Base-by-base conservation (phyloP, 1,140 invertebrate genomes). In the Mya arenaria region DNA sequence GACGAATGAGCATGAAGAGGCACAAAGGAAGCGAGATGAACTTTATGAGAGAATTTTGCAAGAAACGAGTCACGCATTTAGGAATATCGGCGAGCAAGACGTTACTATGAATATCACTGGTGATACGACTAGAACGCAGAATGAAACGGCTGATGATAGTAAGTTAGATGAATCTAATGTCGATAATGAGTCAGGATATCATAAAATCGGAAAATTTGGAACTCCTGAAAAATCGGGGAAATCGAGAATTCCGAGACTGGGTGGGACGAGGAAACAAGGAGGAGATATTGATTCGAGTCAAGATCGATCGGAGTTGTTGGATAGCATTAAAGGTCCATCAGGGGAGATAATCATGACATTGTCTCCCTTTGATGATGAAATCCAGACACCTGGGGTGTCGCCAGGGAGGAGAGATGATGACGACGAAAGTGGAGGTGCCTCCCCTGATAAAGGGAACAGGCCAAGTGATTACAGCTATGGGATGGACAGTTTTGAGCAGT, bases 401-500 rank as follows among this genome's bases (percentile, higher is more conserved):
- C 60, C 32, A 15, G 60, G 60, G 3, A 15, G 25, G 3, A 15
- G 62, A 10, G 56, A 66, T 28, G 28, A 41, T 3, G 55, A 52
- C 28, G 79, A 73, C 15, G 69, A 30, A 52, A 8, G 63, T 30
- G 30, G 74, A 66, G 25, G n/a, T 66, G 41, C 32, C 60, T 56
- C 39, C 19, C 60, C 71, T 39, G 48, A 69, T 19, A 71, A 80
- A 60, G 28, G 41, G 0, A 62, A 77, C 17, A 72, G 78, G 5
- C 78, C 84, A 55, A 89, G 88, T 80, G 88, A 89, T 36, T 85
- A 82, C 71, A 89, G 86, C 74, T 89, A 89, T 74, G 86, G 88
- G 73, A 89, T 89, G 88, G 88, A 89, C 77, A 88, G 88, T 74
- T 89, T 89, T 60, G 88, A 89, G 36, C 87, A 86, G 71, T 89